These are phyloP conservation scores for Hormiphora californensis DNA, from an alignment of 37 sponge, comb jelly and placozoan genomes.

Conservation along the genomic window DNA sequence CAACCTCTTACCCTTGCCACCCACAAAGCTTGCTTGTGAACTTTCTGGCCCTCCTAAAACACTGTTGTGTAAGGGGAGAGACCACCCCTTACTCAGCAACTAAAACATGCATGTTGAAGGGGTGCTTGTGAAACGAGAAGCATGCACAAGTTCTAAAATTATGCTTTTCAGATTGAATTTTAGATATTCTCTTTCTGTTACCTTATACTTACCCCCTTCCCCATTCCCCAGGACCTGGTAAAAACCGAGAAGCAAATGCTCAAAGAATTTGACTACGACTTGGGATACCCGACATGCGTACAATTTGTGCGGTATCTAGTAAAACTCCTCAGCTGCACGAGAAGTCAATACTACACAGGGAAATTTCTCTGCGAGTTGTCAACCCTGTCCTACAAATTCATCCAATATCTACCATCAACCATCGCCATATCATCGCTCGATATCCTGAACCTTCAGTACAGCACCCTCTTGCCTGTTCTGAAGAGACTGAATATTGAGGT, in stretches of 20 bases:
- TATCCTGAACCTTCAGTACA: slow-evolving; percentile 1
- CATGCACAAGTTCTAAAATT: too few relatives aligned
- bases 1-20: too few relatives aligned
- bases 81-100: too few relatives aligned
- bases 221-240: background rate
- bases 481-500: background rate
- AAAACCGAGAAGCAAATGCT: background rate
- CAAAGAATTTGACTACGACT: slow-evolving; percentile 21
- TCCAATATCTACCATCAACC: slow-evolving; percentile 4
- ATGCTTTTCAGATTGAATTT: too few relatives aligned
- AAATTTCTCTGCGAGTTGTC: slow-evolving; percentile 31
- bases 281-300: slow-evolving; percentile 12
- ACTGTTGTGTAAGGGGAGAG: too few relatives aligned
- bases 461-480: background rate
- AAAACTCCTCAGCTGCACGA: slow-evolving; percentile 6
- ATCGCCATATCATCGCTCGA: slow-evolving; percentile 36
- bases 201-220: background rate
- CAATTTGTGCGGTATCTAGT: slow-evolving; percentile 37
- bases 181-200: too few relatives aligned
- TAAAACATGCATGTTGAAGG: too few relatives aligned
- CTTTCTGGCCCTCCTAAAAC: too few relatives aligned
- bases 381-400: background rate
- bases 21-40: too few relatives aligned
- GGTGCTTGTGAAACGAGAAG: too few relatives aligned
- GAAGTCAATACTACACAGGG: slow-evolving; percentile 12